Base-by-base conservation (phyloP, 2,888 invertebrate genomes). In the Dolichopus griseipennis region DNA sequence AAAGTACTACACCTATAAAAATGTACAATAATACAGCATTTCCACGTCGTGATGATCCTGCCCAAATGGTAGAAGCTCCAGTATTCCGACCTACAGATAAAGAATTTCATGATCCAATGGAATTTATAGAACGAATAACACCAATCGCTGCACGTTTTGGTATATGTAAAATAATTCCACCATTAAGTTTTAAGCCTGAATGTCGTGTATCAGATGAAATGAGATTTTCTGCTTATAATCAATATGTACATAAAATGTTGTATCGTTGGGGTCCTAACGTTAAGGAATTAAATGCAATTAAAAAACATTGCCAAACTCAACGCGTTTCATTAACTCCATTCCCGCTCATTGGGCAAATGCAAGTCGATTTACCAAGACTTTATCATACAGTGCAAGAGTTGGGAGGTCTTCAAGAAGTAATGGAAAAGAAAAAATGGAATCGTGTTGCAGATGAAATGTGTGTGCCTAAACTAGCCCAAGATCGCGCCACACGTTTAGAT, bases 181-280 rank as follows among this genome's bases (percentile, higher is more conserved):
- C 96, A 0, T 77, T 84, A 0, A 87, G 84, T 69, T 94, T 93
- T 75, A 88, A 88, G 75, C 90, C 92, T 1, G 90, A 92, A 72
- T 95, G 94, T 75, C 87, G 89, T 73, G 87, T 94, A 0, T 86
- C 89, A 15, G 94, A 95, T 71, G 91, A 92, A 70, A 90, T 93
- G 85, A 82, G 92, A 5, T 96, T 97, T 75, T 90, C 90, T 0
- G 92, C 92, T 0, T 90, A 91, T 72, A 93, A 95, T 80, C 97
- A 97, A 77, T 94, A 95, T 75, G 88, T 96, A 1, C 90, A 94
- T 74, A 91, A 93, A 72, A 88, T 96, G 87, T 85, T 90, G 74
- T 87, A 89, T 74, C 87, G 95, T 43, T 96, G 95, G 95, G 95
- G 96, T 0, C 90, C 92, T 0, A 93, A 91, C 73, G 88, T 92